A percentile compares a stretch with the other conserved stretches of the same genome.
Evolutionary conservation across 2,888 invertebrate species (phyloP).

Genomic region (Oscheius sp.): DNA sequence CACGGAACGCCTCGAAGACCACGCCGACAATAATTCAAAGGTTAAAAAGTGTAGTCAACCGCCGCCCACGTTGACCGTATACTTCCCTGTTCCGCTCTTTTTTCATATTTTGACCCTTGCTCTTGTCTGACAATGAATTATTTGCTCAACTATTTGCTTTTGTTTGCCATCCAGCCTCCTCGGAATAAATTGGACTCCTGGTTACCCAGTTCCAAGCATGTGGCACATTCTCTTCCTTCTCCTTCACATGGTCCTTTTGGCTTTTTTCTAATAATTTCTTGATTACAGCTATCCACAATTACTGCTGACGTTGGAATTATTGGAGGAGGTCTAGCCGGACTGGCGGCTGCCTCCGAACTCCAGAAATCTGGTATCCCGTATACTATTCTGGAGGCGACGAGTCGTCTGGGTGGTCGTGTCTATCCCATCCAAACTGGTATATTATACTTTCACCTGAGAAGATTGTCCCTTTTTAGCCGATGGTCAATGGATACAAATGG

Average conservation of each 20-base stretch:
- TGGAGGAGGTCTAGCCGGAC: constrained; percentile 53
- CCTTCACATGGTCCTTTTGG: too few species aligned
- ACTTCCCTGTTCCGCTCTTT: background rate
- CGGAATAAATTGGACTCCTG: too few species aligned
- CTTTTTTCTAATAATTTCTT: too few species aligned
- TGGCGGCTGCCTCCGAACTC: constrained; percentile 45
- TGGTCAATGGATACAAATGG: constrained; percentile 62
- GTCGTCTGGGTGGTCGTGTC: constrained; percentile 65
- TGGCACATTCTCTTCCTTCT: too few species aligned
- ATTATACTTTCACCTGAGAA: background rate
- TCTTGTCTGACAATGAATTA: background rate
- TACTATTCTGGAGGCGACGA: constrained; percentile 58
- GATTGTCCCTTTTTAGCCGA: constrained; percentile 20
- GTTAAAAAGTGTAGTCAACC: too few species aligned
- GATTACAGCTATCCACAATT: background rate
- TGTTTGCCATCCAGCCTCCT: too few species aligned
- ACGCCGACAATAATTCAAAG: background rate
- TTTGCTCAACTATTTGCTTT: background rate
- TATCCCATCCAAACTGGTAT: constrained; percentile 59
- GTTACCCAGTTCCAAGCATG: too few species aligned
- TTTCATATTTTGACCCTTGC: background rate
- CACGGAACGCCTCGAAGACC: background rate
- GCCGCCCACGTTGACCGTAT: background rate
- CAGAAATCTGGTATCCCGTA: constrained; percentile 41
- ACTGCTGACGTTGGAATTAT: constrained; percentile 39